Conservation (phyloP, 2,888 invertebrate species). For the Orgyia antiqua region DNA sequence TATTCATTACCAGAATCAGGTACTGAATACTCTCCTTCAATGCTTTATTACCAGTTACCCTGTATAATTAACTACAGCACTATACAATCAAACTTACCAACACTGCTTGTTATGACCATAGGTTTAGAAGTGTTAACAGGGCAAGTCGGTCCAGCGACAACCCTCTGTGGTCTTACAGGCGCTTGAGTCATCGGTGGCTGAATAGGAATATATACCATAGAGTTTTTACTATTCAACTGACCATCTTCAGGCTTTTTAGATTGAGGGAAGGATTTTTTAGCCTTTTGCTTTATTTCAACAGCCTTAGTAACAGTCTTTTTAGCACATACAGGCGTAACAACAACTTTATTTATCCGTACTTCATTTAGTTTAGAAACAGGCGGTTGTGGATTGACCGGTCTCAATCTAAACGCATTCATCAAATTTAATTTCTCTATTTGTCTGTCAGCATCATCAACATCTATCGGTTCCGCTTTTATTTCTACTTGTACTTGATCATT, state of each 20-base stretch:
- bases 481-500: slow-evolving; percentile 49
- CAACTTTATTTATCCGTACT: slow-evolving; percentile 56
- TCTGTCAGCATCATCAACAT: slow-evolving; percentile 54
- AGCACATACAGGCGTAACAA: slow-evolving; percentile 33
- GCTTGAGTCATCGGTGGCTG: slow-evolving; percentile 63
- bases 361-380: slow-evolving; percentile 41
- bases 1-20: too few relatives aligned
- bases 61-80: too few relatives aligned
- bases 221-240: slow-evolving; percentile 62
- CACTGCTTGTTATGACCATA: slow-evolving; percentile 2
- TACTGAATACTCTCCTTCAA: too few relatives aligned
- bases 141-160: slow-evolving; percentile 21
- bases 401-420: slow-evolving; percentile 56
- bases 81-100: slow-evolving; percentile 4
- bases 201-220: slow-evolving; percentile 72
- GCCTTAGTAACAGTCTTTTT: slow-evolving; percentile 31
- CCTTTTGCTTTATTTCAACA: slow-evolving; percentile 41
- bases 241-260: slow-evolving; percentile 55
- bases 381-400: slow-evolving; percentile 45
- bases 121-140: slow-evolving; percentile 7
- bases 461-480: slow-evolving; percentile 64
- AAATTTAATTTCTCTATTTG: slow-evolving; percentile 58
- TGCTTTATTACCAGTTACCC: too few relatives aligned
- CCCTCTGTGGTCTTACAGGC: slow-evolving; percentile 36
- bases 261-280: slow-evolving; percentile 63